A percentile compares a stretch with the other conserved stretches of the same genome.
These are phyloP conservation scores for Diplodus puntazzo DNA, from an alignment of 2,797 vertebrate species.

Conservation along the genomic window DNA sequence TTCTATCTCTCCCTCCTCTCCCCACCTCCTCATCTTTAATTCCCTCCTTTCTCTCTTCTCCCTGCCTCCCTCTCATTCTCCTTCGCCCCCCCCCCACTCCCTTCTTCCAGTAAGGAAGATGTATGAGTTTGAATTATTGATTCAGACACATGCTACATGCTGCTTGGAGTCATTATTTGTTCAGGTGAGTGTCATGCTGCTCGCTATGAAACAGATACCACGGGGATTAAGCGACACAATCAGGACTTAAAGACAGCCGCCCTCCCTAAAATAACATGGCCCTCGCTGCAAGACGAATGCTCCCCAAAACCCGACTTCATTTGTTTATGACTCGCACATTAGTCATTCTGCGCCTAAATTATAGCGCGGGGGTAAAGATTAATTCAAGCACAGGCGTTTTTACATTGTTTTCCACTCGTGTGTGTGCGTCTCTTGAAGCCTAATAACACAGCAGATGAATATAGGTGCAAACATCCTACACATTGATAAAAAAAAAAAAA, in stretches of 20 bases:
- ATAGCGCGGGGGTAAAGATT: constrained; percentile 76
- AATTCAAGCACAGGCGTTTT: constrained; percentile 72
- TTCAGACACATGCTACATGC: constrained; percentile 84
- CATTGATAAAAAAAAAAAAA: constrained; percentile 35
- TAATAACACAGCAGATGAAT: constrained; percentile 72
- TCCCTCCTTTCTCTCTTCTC: constrained; percentile 52
- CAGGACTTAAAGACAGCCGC: constrained; percentile 84
- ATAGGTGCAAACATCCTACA: constrained; percentile 73
- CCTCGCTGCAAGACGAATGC: constrained; percentile 81
- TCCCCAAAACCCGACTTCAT: constrained; percentile 80
- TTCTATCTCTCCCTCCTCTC: constrained; percentile 54
- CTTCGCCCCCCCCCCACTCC: constrained; percentile 1
- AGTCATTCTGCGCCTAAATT: constrained; percentile 82
- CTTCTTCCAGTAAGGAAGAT: constrained; percentile 81
- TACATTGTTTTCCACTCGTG: constrained; percentile 71
- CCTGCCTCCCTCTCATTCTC: constrained; percentile 41
- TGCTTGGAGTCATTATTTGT: constrained; percentile 84
- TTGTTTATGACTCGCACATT: constrained; percentile 84
- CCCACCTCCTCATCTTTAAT: constrained; percentile 68
- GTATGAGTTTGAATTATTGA: constrained; percentile 86
- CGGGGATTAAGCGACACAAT: constrained; percentile 84
- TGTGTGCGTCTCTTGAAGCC: constrained; percentile 62
- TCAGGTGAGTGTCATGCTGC: constrained; percentile 85
- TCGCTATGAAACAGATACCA: constrained; percentile 82
- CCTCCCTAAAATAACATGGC: constrained; percentile 83